Evolutionary conservation across 2,113 vertebrate genomes (phyloP).

Genomic region (Ictalurus furcatus): DNA sequence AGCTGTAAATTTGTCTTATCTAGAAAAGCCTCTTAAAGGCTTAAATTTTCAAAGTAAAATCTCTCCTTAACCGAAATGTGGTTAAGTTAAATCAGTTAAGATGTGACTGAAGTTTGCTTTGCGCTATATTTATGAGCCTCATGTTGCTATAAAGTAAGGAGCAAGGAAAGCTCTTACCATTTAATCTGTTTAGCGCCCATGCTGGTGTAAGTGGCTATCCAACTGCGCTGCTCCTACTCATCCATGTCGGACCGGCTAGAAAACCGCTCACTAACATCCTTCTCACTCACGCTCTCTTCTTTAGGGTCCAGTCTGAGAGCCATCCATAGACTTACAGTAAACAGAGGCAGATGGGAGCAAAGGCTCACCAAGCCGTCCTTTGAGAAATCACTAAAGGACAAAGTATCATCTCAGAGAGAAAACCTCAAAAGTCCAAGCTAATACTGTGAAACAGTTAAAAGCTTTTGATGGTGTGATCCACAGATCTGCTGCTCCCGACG

Average conservation of each 20-base stretch:
- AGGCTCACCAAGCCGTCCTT: background rate
- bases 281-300: constrained; percentile 25
- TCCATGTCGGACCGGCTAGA: constrained; percentile 31
- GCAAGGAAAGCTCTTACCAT: constrained; percentile 68
- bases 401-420: background rate
- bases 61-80: background rate
- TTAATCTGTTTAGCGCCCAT: constrained; percentile 76
- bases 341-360: background rate
- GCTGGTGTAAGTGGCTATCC: constrained; percentile 37
- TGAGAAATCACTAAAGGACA: background rate
- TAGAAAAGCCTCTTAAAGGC: background rate
- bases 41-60: background rate
- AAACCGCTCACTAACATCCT: constrained; percentile 30
- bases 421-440: background rate
- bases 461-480: background rate
- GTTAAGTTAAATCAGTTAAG: background rate
- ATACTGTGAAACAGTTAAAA: constrained; percentile 25
- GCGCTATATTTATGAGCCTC: background rate
- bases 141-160: background rate
- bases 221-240: constrained; percentile 28
- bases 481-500: constrained; percentile 25
- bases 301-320: constrained; percentile 9
- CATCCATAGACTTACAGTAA: constrained; percentile 4
- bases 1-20: background rate
- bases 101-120: background rate